phyloP scores from a whole-genome alignment of 2,113 vertebrate genomes.

The Megaptera novaeangliae region DNA sequence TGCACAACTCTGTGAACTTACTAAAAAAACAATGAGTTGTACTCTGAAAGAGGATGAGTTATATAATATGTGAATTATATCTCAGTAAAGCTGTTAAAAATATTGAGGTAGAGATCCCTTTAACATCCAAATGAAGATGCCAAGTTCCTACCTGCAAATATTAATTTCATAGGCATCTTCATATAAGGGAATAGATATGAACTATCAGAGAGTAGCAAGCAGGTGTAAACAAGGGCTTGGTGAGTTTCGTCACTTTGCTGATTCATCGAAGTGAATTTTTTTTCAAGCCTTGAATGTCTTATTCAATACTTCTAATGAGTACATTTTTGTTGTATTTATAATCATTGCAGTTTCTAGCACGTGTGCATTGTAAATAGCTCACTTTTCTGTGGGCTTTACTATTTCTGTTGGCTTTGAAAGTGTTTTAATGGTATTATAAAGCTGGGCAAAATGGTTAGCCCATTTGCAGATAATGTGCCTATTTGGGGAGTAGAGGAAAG shows the following conservation, averaged over 20 bases:
- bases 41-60: background rate
- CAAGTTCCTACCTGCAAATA: background rate
- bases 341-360: conserved; percentile 52
- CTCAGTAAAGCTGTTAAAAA: background rate
- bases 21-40: background rate
- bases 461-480: conserved; percentile 57
- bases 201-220: background rate
- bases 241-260: conserved; percentile 14
- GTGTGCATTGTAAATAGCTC: conserved; percentile 42
- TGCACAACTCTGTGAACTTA: background rate
- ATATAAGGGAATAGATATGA: background rate
- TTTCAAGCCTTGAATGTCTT: background rate
- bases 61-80: background rate
- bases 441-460: conserved; percentile 28
- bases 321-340: conserved; percentile 49
- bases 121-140: background rate
- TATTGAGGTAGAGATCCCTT: background rate
- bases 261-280: conserved; percentile 17
- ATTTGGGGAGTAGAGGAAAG: conserved; percentile 25
- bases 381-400: conserved; percentile 46
- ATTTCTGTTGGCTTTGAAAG: conserved; percentile 50
- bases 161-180: background rate
- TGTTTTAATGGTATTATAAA: conserved; percentile 50
- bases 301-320: conserved; percentile 32
- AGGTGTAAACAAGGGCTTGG: background rate